Base-by-base conservation (phyloP, 2,113 vertebrate species). In the Lonchura striata region DNA sequence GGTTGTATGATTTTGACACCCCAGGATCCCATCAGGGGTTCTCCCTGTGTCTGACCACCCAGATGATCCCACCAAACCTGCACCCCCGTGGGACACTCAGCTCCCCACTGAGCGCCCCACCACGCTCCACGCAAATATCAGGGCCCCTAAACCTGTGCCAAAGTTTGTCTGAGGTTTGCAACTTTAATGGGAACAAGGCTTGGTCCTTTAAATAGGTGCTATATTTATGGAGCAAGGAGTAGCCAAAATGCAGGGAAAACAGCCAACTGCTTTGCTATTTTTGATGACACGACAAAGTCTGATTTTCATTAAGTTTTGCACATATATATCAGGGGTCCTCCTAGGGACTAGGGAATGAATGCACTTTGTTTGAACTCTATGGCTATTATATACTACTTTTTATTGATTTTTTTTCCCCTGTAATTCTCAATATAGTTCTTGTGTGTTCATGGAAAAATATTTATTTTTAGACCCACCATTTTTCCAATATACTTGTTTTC, bases 261-360 rank as follows among this genome's bases (percentile, higher is more conserved):
- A 86, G 94, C 94, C 93, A 96, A 92, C 42, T 93, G 56, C 72
- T 96, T 71, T 49, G 86, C 93, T 96, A 17, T 80, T 97, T 94
- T 30, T 95, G 95, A 96, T 94, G 90, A 96, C 95, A 96, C 94
- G 64, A 96, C 87, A 57, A 90, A 92, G 87, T 96, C 94, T 97
- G 95, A 97, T 86, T 96, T 96, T 96, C 94, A 97, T 97, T 95
- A 95, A 92, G 47, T 96, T 96, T 94, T 95, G 90, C 87, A 95
- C 87, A 60, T 95, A 94, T 95, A 87, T 94, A 94, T 95, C 94
- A 92, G 88, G 87, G 95, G 93, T 97, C 87, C 93, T 97, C 92
- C 92, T 60, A 96, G 93, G 92, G 90, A 95, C 92, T 49, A 4
- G 76, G 90, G 93, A 96, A 93, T 82, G 88, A 95, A 83, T 97